Evolutionary conservation across 2,888 invertebrate genomes (phyloP).

Genomic region (Cremastobaeus sp.): DNA sequence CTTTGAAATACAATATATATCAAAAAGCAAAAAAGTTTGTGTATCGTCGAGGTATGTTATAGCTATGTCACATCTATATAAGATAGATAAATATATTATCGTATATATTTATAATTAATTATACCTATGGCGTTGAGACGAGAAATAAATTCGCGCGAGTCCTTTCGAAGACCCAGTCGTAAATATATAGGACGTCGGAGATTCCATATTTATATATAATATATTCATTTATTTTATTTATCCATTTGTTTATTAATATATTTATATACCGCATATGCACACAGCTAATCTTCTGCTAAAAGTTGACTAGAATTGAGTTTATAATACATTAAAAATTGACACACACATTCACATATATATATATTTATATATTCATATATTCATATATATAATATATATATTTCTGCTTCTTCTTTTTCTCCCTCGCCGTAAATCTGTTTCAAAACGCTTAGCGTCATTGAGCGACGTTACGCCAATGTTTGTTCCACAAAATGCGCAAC

Average conservation of each 20-base stretch:
- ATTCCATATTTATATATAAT: slow-evolving; percentile 58
- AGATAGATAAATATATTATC: slow-evolving; percentile 63
- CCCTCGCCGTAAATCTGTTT: slow-evolving; percentile 43
- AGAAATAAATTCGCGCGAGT: slow-evolving; percentile 62
- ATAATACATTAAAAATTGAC: slow-evolving; percentile 76
- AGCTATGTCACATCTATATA: slow-evolving; percentile 66
- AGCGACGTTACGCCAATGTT: slow-evolving; percentile 49
- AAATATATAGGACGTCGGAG: slow-evolving; percentile 63
- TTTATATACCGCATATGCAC: slow-evolving; percentile 54
- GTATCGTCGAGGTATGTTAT: slow-evolving; percentile 63
- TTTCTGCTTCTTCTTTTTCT: slow-evolving; percentile 32
- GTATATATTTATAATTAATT: slow-evolving; percentile 57
- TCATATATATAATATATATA: slow-evolving; percentile 51
- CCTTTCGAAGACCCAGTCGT: slow-evolving; percentile 59
- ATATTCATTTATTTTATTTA: slow-evolving; percentile 50
- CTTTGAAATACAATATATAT: slow-evolving; percentile 71
- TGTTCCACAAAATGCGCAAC: slow-evolving; percentile 38
- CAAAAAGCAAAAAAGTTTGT: slow-evolving; percentile 70
- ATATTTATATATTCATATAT: slow-evolving; percentile 46
- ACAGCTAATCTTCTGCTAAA: slow-evolving; percentile 58
- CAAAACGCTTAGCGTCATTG: slow-evolving; percentile 53
- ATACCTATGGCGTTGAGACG: slow-evolving; percentile 60
- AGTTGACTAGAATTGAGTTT: slow-evolving; percentile 70
- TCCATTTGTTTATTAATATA: slow-evolving; percentile 44
- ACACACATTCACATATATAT: slow-evolving; percentile 69